Evolutionary conservation across 2,888 invertebrate species (phyloP).

Genomic region (Epiblema foenella): DNA sequence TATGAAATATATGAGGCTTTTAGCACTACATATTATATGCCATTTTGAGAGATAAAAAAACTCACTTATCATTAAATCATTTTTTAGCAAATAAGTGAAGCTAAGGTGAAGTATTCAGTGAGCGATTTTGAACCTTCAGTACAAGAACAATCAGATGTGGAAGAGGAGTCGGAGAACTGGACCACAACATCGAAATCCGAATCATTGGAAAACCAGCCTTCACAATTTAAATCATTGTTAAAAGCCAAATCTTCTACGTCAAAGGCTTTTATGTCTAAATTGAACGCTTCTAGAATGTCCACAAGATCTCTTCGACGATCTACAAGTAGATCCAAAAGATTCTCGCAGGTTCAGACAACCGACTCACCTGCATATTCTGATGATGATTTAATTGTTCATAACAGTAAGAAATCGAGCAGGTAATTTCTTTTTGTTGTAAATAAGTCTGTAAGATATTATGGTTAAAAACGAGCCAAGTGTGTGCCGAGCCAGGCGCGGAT

Average conservation of each 20-base stretch:
- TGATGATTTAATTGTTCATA: slow-evolving; percentile 68
- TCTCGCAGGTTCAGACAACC: slow-evolving; percentile 47
- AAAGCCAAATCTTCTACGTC: slow-evolving; percentile 54
- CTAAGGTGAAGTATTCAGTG: slow-evolving; percentile 52
- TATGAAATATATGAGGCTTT: no score
- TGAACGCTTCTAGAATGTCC: neutral
- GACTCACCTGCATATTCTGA: slow-evolving; percentile 48
- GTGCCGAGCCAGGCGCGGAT: no score
- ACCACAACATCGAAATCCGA: slow-evolving; percentile 54
- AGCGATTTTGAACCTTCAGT: slow-evolving; percentile 56
- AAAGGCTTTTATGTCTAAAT: slow-evolving; percentile 10
- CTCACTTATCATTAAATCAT: neutral
- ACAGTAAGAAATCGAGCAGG: slow-evolving; percentile 47
- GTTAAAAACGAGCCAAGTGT: no score
- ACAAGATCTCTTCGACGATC: slow-evolving; percentile 37
- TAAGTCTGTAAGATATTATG: no score
- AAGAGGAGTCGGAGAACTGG: slow-evolving; percentile 62
- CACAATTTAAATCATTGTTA: slow-evolving; percentile 52
- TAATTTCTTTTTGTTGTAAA: slow-evolving; percentile 11
- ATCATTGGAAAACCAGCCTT: slow-evolving; percentile 49
- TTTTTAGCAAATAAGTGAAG: neutral
- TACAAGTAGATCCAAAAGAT: slow-evolving; percentile 51
- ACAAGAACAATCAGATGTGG: slow-evolving; percentile 49
- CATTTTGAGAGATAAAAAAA: no score
- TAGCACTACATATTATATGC: no score